phyloP scores from a whole-genome alignment of 1,140 invertebrate genomes.

The Frieseomelitta varia region DNA sequence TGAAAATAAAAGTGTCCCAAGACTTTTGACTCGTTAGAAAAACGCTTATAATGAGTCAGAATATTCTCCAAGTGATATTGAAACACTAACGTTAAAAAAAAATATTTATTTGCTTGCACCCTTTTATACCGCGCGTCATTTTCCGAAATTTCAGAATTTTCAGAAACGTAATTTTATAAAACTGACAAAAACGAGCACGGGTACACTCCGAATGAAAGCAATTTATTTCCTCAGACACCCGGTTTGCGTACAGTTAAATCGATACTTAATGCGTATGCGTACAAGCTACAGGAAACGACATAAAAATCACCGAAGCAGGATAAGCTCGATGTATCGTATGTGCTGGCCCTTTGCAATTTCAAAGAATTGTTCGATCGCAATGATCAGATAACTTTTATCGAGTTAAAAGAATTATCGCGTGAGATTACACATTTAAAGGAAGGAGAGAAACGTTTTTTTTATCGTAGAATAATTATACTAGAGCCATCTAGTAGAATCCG shows the following conservation, averaged over 20 bases:
- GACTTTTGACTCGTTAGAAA: no score
- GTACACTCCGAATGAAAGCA: not conserved
- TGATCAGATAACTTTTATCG: no score
- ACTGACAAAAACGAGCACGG: not conserved
- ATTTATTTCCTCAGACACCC: not conserved
- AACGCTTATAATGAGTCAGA: not conserved
- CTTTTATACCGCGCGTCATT: not conserved
- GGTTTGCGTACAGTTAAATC: constrained; percentile 19
- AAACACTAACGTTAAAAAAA: no score
- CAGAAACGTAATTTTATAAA: not conserved
- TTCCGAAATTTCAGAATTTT: not conserved
- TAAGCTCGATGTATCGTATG: not conserved
- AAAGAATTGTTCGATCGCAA: no score
- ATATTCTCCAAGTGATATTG: not conserved
- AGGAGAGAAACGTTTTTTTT: no score
- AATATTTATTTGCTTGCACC: no score
- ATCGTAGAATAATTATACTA: no score
- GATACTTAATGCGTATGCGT: constrained; percentile 30
- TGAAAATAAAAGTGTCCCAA: no score
- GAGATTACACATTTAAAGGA: no score
- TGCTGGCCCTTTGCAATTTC: no score
- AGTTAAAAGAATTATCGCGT: not conserved
- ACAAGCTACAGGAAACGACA: constrained; percentile 8
- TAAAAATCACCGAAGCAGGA: constrained; percentile 1
- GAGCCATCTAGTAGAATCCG: no score